These are phyloP conservation scores for Puffinus mauretanicus DNA, from an alignment of 2,113 vertebrate species.

Conservation along the genomic window DNA sequence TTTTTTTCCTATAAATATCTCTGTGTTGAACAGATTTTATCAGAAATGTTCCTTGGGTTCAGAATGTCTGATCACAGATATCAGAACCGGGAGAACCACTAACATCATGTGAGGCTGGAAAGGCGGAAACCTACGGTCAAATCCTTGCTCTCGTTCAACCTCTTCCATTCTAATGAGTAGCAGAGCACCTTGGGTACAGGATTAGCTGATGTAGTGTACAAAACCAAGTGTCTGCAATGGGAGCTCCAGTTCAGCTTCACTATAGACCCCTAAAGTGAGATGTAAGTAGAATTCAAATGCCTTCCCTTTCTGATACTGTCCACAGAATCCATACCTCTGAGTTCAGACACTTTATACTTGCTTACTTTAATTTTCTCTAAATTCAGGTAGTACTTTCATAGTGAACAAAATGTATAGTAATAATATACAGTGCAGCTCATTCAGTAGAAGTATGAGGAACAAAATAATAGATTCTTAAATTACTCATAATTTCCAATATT, in stretches of 20 bases:
- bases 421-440: background rate
- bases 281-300: background rate
- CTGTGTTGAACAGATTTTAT: background rate
- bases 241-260: background rate
- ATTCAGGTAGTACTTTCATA: background rate
- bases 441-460: background rate
- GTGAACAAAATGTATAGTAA: background rate
- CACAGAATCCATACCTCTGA: background rate
- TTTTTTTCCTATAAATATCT: background rate
- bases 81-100: background rate
- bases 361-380: background rate
- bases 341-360: background rate
- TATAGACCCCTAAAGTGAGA: background rate
- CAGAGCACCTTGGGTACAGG: background rate
- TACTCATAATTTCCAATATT: background rate
- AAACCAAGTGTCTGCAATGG: background rate
- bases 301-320: background rate
- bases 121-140: background rate
- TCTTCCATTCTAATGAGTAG: background rate
- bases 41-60: background rate
- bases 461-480: background rate
- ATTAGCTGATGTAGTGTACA: accelerated
- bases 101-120: background rate
- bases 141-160: background rate
- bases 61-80: background rate